phyloP scores from a whole-genome alignment of 23 tunicate genomes.

The Styela clava region DNA sequence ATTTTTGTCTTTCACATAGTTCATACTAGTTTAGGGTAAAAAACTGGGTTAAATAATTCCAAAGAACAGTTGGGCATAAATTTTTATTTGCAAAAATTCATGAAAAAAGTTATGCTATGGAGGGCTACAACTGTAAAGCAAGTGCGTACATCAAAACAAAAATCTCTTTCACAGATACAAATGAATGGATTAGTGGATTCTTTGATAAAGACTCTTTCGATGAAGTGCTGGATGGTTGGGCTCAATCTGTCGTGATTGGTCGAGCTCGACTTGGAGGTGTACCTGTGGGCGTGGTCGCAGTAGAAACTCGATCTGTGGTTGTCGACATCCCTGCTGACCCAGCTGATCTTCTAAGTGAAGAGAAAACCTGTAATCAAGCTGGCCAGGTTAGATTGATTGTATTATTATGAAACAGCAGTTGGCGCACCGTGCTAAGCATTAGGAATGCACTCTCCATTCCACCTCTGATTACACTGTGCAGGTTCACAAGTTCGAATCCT shows the following conservation, averaged over 20 bases:
- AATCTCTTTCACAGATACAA: constrained; percentile 44
- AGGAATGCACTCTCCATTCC: no score
- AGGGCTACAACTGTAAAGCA: no score
- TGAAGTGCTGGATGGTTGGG: constrained; percentile 95
- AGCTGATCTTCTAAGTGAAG: constrained; percentile 92
- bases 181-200: constrained; percentile 80
- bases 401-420: no score
- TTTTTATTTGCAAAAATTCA: no score
- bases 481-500: no score
- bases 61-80: no score
- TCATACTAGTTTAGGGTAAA: no score
- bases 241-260: constrained; percentile 92
- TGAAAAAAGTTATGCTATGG: no score
- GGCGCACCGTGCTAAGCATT: no score
- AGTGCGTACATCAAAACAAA: not conserved
- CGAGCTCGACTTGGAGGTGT: constrained; percentile 97
- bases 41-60: no score
- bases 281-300: constrained; percentile 96
- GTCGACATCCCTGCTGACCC: constrained; percentile 99
- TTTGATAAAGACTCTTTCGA: constrained; percentile 91
- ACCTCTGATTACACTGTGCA: no score
- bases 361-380: constrained; percentile 81
- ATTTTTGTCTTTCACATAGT: no score
- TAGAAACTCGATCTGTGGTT: constrained; percentile 88
- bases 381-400: constrained; percentile 87